phyloP scores from a whole-genome alignment of 2,797 vertebrate genomes.

The Trachops cirrhosus region DNA sequence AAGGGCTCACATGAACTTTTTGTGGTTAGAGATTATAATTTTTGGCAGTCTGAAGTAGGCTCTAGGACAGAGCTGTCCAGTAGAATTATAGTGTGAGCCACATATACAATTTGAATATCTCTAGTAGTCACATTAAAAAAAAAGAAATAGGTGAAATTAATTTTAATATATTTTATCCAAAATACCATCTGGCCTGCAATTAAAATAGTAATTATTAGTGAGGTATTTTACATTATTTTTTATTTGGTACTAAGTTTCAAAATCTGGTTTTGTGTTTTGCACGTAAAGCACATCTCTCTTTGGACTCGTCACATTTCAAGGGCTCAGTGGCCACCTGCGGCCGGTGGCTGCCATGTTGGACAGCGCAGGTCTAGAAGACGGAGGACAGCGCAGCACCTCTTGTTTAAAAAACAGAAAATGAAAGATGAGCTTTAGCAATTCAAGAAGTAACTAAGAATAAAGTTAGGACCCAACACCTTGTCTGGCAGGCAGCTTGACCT shows the following conservation, averaged over 20 bases:
- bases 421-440: constrained; percentile 32
- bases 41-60: constrained; percentile 50
- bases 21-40: constrained; percentile 29
- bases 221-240: constrained; percentile 14
- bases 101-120: constrained; percentile 1
- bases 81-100: constrained; percentile 38
- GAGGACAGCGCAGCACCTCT: neutral
- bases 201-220: constrained; percentile 29
- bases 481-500: constrained; percentile 19
- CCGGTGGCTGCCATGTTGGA: neutral
- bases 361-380: neutral
- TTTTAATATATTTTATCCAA: constrained; percentile 53
- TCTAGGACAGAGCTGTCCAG: constrained; percentile 16
- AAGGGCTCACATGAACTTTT: constrained; percentile 53
- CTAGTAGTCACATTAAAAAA: constrained; percentile 35
- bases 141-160: constrained; percentile 46
- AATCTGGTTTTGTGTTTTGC: neutral
- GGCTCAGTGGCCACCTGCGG: neutral
- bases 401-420: constrained; percentile 26
- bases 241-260: constrained; percentile 51
- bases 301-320: neutral
- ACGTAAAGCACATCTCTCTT: neutral
- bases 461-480: neutral
- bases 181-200: constrained; percentile 10
- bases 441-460: constrained; percentile 36